A percentile compares a stretch with the other conserved stretches of the same genome.
Evolutionary conservation across 2,797 vertebrate species (phyloP).

Genomic region (Nannoperca obscura): DNA sequence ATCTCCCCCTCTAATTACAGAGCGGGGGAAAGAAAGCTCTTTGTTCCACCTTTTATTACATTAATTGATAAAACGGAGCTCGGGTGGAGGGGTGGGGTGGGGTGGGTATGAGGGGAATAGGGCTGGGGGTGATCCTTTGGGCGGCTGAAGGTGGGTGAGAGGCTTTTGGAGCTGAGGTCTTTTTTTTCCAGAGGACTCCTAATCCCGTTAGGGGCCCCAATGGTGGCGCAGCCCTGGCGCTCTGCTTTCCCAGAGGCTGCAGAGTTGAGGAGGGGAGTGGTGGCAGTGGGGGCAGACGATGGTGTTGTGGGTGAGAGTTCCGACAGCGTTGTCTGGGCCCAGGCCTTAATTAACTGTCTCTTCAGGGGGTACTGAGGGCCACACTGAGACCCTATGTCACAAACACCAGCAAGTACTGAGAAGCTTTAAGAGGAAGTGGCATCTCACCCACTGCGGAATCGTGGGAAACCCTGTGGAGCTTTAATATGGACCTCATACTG

Average conservation of each 20-base stretch:
- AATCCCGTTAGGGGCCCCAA: conserved; percentile 84
- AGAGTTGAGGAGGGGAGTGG: conserved; percentile 37
- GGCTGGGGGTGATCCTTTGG: conserved; percentile 59
- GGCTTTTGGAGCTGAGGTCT: conserved; percentile 66
- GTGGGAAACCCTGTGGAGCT: conserved; percentile 68
- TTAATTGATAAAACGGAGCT: conserved; percentile 87
- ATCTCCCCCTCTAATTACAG: conserved; percentile 86
- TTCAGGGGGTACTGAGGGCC: conserved; percentile 74
- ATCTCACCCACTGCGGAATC: conserved; percentile 68
- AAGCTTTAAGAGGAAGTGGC: conserved; percentile 76
- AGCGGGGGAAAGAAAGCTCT: conserved; percentile 82
- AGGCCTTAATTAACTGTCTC: conserved; percentile 83
- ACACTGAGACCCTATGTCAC: conserved; percentile 75
- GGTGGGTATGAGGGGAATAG: conserved; percentile 26
- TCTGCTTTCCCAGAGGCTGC: conserved; percentile 67
- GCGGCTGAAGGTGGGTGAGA: conserved; percentile 76
- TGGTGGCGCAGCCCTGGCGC: conserved; percentile 51
- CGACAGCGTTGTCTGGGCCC: conserved; percentile 65
- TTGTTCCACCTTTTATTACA: conserved; percentile 89
- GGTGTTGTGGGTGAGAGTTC: conserved; percentile 61
- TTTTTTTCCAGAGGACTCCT: conserved; percentile 79
- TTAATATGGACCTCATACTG: conserved; percentile 76
- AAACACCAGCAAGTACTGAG: conserved; percentile 59
- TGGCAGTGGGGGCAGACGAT: conserved; percentile 38
- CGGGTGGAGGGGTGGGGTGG: conserved; percentile 59